Conservation (phyloP, 2,888 invertebrate species). For the Cryptocephalus moraei region DNA sequence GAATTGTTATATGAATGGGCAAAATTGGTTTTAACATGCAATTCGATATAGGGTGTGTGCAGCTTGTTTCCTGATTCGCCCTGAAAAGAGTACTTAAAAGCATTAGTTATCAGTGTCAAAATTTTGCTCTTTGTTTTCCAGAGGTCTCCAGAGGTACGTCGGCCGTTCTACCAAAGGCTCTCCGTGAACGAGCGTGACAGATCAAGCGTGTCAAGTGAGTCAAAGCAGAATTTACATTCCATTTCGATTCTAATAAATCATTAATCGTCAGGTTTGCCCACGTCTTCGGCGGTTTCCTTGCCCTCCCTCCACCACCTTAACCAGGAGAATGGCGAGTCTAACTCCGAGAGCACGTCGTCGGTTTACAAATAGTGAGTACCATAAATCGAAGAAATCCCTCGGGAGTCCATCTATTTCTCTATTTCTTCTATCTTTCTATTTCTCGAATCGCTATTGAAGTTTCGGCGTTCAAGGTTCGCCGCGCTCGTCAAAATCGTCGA, state of each 20-base stretch:
- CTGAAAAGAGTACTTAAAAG: too few species aligned
- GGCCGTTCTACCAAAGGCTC: conserved; percentile 18
- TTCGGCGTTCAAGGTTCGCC: too few species aligned
- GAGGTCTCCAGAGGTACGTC: conserved; percentile 22
- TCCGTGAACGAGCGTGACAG: conserved; percentile 12
- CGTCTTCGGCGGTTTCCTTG: conserved; percentile 26
- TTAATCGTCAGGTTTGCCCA: conserved; percentile 12
- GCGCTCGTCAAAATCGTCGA: too few species aligned
- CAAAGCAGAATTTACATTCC: background rate
- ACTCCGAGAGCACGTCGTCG: conserved; percentile 18
- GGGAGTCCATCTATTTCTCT: too few species aligned
- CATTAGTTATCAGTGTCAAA: too few species aligned
- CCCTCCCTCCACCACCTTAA: conserved; percentile 27
- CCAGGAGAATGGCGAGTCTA: conserved; percentile 24
- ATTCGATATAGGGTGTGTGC: too few species aligned
- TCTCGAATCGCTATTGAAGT: too few species aligned
- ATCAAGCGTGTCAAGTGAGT: conserved; percentile 11
- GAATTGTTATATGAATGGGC: too few species aligned
- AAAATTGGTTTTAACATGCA: too few species aligned
- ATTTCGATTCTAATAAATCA: background rate
- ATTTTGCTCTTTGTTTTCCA: conserved; percentile 16
- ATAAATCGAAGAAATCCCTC: too few species aligned
- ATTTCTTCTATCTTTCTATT: too few species aligned
- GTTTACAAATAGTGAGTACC: conserved; percentile 23
- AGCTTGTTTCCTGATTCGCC: too few species aligned